Evolutionary conservation across 92 coral and sea anemone species (phyloP), one percentile per base, ranked within the genome.

Genomic region (Siderastrea radians): DNA sequence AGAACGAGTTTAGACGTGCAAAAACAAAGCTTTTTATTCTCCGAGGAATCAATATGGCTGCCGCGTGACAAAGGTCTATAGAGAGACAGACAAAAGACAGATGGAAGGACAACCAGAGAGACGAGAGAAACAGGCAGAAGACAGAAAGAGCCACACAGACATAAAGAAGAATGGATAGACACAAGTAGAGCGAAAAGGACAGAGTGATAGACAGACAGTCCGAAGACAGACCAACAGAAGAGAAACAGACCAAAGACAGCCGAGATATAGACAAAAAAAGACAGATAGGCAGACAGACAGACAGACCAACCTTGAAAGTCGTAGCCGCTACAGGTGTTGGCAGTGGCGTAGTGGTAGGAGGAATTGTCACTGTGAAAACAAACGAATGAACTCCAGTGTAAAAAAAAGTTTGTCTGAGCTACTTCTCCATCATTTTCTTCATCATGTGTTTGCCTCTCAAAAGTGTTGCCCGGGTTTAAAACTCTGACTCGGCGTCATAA

Each of bases 301-400:
- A 4, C 4, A 79, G 26, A 17, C 83, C n/a, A 4, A 79, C 83
- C 72, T 64, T 38, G 17, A 72, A 17, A 50, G 83, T 64, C 13
- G 80, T 76, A 15, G 66, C 17, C 47, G 71, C 3, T 7, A 57
- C 45, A 62, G 83, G 5, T 1, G 58, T 48, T 2, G 72, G 47
- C 6, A 47, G 83, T 62, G 15, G 83, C 7, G 71, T 10, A 47
- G 82, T 7, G 1, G 45, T 9, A 8, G 47, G 51, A 17, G 72
- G n/a, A 49, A 63, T 6, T n/a, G 83, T 63, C 26, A 7, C 83
- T 79, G 83, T 16, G 17, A 53, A 62, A 1, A 47, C 11, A 10
- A 78, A 5, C 2, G 16, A 71, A 71, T 2, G 4, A 47, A 47
- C 13, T 3, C 13, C 10, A 57, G 61, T 57, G 1, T 13, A 55